Evolutionary conservation across 2,797 vertebrate species (phyloP).

Genomic region (Merluccius polli): DNA sequence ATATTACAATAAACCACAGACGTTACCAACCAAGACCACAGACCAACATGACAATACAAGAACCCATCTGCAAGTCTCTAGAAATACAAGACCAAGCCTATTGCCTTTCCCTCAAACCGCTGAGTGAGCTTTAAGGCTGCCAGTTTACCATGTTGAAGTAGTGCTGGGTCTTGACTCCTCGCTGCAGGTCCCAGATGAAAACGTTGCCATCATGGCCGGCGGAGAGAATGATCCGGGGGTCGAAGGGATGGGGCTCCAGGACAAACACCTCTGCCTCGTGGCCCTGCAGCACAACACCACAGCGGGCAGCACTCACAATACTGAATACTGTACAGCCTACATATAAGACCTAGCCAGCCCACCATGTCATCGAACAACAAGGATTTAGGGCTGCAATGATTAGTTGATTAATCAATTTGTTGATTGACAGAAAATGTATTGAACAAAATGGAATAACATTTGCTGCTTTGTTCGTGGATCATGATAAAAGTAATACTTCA

Average conservation of each 20-base stretch:
- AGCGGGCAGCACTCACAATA: not conserved
- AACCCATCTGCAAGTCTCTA: too few species aligned
- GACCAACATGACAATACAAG: too few species aligned
- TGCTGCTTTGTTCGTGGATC: too few species aligned
- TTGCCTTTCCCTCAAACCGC: too few species aligned
- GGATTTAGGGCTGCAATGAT: too few species aligned
- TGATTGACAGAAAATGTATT: too few species aligned
- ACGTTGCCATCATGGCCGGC: slow-evolving; percentile 94
- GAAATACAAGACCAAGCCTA: too few species aligned
- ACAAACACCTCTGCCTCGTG: slow-evolving; percentile 96
- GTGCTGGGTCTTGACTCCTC: slow-evolving; percentile 86
- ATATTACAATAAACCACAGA: too few species aligned
- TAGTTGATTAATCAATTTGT: too few species aligned
- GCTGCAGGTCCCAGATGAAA: slow-evolving; percentile 92
- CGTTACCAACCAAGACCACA: too few species aligned
- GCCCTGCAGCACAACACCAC: slow-evolving; percentile 70
- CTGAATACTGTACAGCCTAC: not conserved
- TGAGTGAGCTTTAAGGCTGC: not conserved
- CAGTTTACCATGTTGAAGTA: slow-evolving; percentile 91
- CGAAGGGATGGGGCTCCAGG: slow-evolving; percentile 93
- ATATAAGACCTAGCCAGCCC: not conserved
- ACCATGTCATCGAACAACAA: not conserved
- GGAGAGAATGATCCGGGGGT: slow-evolving; percentile 92
- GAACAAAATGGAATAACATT: too few species aligned
- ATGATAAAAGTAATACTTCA: too few species aligned